These are phyloP conservation scores for Macrophya annulata DNA, from an alignment of 2,888 invertebrate genomes.

Conservation along the genomic window DNA sequence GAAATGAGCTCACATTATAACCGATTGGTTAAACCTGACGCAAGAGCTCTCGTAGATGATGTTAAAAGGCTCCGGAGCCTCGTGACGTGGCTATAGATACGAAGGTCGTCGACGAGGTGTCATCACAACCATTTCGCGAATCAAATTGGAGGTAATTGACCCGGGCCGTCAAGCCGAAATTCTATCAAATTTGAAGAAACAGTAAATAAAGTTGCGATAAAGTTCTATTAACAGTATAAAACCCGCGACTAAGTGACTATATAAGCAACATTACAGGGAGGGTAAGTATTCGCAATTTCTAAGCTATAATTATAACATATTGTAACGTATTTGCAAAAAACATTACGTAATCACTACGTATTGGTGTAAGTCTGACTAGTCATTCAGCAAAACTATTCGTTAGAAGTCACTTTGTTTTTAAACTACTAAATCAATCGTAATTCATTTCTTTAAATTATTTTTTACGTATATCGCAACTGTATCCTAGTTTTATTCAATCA, in stretches of 20 bases:
- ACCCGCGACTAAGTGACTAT: background rate
- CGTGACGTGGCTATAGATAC: conserved; percentile 46
- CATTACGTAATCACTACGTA: conserved; percentile 7
- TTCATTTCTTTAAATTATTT: background rate
- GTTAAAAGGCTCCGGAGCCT: conserved; percentile 28
- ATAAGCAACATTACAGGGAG: conserved; percentile 33
- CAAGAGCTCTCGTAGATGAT: conserved; percentile 21
- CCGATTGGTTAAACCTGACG: conserved; percentile 67
- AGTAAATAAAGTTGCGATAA: background rate
- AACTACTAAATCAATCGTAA: background rate
- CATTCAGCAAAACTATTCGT: background rate
- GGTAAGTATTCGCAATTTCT: conserved; percentile 17
- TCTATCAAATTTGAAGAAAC: background rate
- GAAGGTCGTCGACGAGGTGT: conserved; percentile 36
- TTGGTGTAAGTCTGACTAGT: background rate
- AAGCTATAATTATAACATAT: background rate
- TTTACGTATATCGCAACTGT: background rate
- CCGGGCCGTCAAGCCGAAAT: conserved; percentile 8
- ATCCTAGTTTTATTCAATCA: background rate
- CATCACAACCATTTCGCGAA: conserved; percentile 1
- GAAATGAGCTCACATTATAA: conserved; percentile 59
- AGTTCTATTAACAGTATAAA: background rate
- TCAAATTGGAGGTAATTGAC: background rate
- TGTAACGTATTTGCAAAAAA: background rate
- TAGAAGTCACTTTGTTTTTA: background rate